A percentile compares a stretch with the other conserved stretches of the same genome.
Evolutionary conservation across 2,113 vertebrate genomes (phyloP).

Genomic region (Aptenodytes patagonicus): DNA sequence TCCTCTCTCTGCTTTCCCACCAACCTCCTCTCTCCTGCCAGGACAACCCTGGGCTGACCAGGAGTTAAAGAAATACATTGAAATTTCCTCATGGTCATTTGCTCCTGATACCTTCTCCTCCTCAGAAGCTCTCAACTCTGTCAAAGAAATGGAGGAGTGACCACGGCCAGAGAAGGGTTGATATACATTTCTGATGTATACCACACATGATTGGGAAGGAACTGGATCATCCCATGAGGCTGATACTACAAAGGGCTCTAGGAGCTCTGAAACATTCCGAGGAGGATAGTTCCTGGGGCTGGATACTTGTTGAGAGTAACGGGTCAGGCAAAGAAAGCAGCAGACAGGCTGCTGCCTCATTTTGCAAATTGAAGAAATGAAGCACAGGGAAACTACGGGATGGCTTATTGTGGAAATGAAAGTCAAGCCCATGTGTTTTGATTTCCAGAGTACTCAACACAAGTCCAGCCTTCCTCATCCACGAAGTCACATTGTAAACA

Average conservation of each 20-base stretch:
- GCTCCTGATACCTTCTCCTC: not conserved
- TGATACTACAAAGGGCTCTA: not conserved
- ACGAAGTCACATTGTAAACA: not conserved
- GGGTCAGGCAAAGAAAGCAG: not conserved
- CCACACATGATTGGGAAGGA: not conserved
- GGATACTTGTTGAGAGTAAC: not conserved
- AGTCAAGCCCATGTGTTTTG: not conserved
- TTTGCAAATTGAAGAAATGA: conserved; percentile 22
- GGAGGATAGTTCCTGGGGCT: not conserved
- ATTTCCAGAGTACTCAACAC: not conserved
- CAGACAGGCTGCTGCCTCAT: not conserved
- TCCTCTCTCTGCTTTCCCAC: not conserved
- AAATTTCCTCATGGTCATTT: not conserved
- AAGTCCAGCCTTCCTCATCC: conserved; percentile 19
- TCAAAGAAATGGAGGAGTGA: not conserved
- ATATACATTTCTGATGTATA: not conserved
- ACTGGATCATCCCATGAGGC: not conserved
- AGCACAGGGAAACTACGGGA: not conserved
- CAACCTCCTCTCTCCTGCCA: not conserved
- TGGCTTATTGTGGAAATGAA: not conserved
- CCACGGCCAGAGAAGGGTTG: not conserved
- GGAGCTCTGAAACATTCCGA: not conserved
- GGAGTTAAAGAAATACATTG: not conserved
- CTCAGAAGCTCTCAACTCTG: not conserved
- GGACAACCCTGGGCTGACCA: not conserved